Percentiles rank a stretch among this genome's conserved stretches.
Evolutionary conservation across 2,797 vertebrate species (phyloP).

Genomic region (Pseudochromis fuscus): DNA sequence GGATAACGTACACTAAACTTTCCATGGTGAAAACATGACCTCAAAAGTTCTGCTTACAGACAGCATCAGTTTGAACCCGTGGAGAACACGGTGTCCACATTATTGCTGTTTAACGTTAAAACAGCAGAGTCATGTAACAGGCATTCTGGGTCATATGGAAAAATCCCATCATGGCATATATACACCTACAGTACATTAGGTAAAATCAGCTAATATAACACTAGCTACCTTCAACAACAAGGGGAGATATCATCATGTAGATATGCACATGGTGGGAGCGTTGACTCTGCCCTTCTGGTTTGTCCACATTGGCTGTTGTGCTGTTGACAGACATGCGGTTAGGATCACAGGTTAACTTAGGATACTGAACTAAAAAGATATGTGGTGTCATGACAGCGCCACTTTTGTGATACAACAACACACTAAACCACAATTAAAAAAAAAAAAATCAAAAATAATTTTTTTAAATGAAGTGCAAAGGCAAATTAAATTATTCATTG

Average conservation of each 20-base stretch:
- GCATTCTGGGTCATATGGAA: background rate
- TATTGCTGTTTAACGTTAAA: background rate
- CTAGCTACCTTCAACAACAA: no score
- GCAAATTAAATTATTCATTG: no score
- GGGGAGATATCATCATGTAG: background rate
- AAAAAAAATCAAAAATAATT: no score
- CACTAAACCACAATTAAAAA: background rate
- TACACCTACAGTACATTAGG: background rate
- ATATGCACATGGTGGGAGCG: background rate
- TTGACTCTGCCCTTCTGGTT: background rate
- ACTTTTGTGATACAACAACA: background rate
- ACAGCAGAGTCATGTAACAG: no score
- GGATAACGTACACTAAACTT: background rate
- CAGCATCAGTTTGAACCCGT: slow-evolving; percentile 15
- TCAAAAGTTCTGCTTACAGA: slow-evolving; percentile 20
- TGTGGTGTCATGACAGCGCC: no score
- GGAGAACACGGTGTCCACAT: background rate
- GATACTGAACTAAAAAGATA: background rate
- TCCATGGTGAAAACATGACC: slow-evolving; percentile 28
- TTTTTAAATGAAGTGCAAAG: no score
- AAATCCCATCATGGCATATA: background rate
- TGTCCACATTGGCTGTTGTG: background rate
- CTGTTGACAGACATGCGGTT: background rate
- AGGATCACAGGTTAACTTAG: background rate
- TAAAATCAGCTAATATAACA: background rate